Percentiles rank a stretch among this genome's conserved stretches.
These are phyloP conservation scores for Pseudoips prasinana DNA, from an alignment of 2,888 invertebrate genomes.

Conservation along the genomic window DNA sequence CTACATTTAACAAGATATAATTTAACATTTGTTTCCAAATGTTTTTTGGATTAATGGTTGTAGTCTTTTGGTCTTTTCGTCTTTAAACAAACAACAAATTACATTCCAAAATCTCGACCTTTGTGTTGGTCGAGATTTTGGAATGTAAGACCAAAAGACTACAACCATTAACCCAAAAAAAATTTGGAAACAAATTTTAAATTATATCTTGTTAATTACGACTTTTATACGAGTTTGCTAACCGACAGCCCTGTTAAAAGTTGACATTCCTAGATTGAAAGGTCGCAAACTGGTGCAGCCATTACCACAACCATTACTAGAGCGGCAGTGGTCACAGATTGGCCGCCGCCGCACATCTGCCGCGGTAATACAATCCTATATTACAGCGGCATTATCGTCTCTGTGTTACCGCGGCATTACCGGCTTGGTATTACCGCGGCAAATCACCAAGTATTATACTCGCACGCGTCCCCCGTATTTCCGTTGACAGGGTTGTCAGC, in stretches of 20 bases:
- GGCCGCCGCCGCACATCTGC: conserved; percentile 49
- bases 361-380: conserved; percentile 7
- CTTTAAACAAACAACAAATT: too few species aligned
- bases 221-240: too few species aligned
- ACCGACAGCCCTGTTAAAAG: conserved; percentile 35
- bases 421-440: not conserved
- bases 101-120: too few species aligned
- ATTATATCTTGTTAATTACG: too few species aligned
- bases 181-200: too few species aligned
- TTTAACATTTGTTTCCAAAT: too few species aligned
- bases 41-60: too few species aligned
- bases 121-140: too few species aligned
- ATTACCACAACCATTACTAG: conserved; percentile 51
- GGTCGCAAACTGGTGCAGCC: conserved; percentile 54
- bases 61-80: too few species aligned
- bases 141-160: too few species aligned
- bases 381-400: conserved; percentile 34
- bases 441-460: conserved; percentile 54
- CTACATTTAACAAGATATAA: too few species aligned
- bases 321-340: conserved; percentile 58
- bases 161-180: too few species aligned
- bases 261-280: conserved; percentile 58
- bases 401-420: conserved; percentile 42
- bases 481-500: conserved; percentile 11
- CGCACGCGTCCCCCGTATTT: conserved; percentile 52